phyloP scores from a whole-genome alignment of 2,888 invertebrate genomes.

The Eupithecia centaureata region DNA sequence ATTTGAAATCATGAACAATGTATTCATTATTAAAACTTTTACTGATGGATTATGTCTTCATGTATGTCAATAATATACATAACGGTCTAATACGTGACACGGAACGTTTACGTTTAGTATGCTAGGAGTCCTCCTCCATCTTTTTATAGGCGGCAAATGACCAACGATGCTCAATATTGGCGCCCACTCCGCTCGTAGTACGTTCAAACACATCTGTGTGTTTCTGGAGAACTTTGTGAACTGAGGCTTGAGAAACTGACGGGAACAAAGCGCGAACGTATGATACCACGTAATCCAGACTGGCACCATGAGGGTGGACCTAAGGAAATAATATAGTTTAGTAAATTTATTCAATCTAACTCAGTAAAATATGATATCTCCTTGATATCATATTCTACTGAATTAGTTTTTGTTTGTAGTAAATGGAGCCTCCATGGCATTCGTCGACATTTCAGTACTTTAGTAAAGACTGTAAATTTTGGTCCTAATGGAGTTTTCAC shows the following conservation, averaged over 20 bases:
- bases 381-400: too few relatives aligned
- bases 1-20: not conserved
- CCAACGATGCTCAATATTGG: constrained; percentile 94
- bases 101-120: constrained; percentile 19
- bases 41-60: constrained; percentile 15
- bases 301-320: constrained; percentile 97
- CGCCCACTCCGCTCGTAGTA: constrained; percentile 91
- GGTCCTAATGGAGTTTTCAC: too few relatives aligned
- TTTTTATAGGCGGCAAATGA: constrained; percentile 88
- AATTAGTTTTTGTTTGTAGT: too few relatives aligned
- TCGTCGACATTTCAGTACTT: too few relatives aligned
- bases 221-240: constrained; percentile 90
- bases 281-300: constrained; percentile 94
- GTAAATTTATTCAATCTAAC: too few relatives aligned
- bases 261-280: constrained; percentile 93
- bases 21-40: not conserved
- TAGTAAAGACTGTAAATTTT: too few relatives aligned
- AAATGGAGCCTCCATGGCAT: too few relatives aligned
- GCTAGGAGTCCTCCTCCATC: constrained; percentile 39
- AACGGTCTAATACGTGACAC: constrained; percentile 31
- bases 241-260: constrained; percentile 87
- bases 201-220: constrained; percentile 92
- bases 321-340: constrained; percentile 57
- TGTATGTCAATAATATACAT: constrained; percentile 47
- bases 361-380: too few relatives aligned